Evolutionary conservation across 35 echinoderm and acorn worm species (phyloP).

Genomic region (Holothuria glaberrima): DNA sequence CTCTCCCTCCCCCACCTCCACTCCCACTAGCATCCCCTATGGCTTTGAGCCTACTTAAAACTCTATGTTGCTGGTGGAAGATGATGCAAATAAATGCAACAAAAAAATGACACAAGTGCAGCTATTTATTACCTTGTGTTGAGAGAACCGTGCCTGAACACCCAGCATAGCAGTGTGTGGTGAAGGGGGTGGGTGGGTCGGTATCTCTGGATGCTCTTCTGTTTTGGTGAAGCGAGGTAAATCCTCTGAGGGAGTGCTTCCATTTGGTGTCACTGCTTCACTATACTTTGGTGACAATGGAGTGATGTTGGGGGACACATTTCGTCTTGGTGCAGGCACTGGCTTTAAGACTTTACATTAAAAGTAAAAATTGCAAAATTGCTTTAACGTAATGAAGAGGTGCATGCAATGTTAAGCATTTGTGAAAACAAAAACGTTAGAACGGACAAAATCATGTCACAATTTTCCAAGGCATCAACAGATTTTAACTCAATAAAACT

Average conservation of each 20-base stretch:
- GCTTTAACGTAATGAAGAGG: not conserved
- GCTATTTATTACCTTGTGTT: conserved; percentile 45
- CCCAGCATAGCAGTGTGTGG: conserved; percentile 88
- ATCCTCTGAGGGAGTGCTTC: conserved; percentile 26
- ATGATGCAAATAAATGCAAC: no score
- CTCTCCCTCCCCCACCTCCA: no score
- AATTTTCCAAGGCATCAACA: not conserved
- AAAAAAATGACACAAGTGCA: no score
- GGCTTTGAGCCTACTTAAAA: no score
- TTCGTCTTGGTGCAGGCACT: conserved; percentile 48
- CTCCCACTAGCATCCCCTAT: no score
- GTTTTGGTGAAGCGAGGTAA: not conserved
- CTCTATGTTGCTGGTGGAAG: no score
- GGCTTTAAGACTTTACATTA: conserved; percentile 28
- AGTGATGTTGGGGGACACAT: conserved; percentile 34
- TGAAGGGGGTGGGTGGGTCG: conserved; percentile 90
- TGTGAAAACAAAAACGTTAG: not conserved
- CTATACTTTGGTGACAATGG: conserved; percentile 40
- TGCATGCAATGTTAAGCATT: not conserved
- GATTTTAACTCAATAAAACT: no score
- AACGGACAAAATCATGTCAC: not conserved
- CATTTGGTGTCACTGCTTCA: not conserved
- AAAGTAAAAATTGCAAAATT: not conserved
- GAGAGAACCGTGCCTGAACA: conserved; percentile 72
- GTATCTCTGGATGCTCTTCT: conserved; percentile 67